phyloP scores from a whole-genome alignment of 2,797 vertebrate genomes.

The Eulemur mongoz region DNA sequence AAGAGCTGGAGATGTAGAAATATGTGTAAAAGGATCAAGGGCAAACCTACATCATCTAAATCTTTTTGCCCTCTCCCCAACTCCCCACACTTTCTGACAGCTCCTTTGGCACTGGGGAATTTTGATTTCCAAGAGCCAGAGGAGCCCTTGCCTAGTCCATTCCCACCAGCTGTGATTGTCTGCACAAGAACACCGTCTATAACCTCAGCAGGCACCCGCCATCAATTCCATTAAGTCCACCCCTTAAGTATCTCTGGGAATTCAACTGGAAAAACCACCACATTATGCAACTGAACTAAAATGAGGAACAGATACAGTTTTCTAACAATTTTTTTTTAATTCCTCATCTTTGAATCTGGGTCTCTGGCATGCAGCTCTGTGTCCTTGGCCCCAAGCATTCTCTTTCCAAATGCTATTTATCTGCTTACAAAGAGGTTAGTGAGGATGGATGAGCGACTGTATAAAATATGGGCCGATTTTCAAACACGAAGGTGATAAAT shows the following conservation, averaged over 20 bases:
- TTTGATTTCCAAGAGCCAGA: neutral
- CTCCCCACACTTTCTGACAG: neutral
- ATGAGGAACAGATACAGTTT: neutral
- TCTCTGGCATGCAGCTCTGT: neutral
- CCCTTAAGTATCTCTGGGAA: neutral
- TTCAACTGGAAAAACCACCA: neutral
- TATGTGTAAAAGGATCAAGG: neutral
- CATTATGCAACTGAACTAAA: neutral
- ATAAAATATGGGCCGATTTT: constrained; percentile 66
- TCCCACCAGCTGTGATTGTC: neutral
- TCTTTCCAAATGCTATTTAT: neutral
- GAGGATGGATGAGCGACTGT: neutral
- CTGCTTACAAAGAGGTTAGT: constrained; percentile 32
- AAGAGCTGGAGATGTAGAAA: neutral
- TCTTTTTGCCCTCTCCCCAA: neutral
- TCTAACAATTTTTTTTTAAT: neutral
- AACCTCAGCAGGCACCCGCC: neutral
- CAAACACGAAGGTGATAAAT: constrained; percentile 74
- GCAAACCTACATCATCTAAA: neutral
- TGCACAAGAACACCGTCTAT: neutral
- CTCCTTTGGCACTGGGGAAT: neutral
- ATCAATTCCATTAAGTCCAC: neutral
- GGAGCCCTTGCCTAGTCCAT: neutral
- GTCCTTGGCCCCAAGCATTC: neutral
- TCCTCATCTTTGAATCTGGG: neutral